These are phyloP conservation scores for Aplidium turbinatum DNA, from an alignment of 23 tunicate genomes.

Conservation along the genomic window DNA sequence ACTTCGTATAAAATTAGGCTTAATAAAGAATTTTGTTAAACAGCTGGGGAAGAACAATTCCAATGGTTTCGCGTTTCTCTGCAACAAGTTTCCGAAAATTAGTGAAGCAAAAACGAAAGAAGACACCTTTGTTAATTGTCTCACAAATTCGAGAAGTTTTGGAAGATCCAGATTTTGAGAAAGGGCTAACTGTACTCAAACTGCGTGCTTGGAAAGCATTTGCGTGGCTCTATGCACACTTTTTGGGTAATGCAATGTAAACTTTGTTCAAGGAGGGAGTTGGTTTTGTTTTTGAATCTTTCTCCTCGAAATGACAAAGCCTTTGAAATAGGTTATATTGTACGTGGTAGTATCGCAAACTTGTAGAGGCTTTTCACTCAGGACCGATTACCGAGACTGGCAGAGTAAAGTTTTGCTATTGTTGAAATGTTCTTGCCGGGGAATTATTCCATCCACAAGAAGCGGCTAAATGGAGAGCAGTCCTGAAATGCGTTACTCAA, in stretches of 20 bases:
- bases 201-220: constrained; percentile 35
- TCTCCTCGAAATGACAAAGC: no score
- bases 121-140: constrained; percentile 39
- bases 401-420: no score
- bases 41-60: constrained; percentile 36
- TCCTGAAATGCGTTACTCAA: no score
- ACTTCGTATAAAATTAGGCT: constrained; percentile 28
- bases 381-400: no score
- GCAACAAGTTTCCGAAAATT: constrained; percentile 30
- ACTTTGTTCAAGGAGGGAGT: constrained; percentile 27
- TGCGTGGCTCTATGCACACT: constrained; percentile 37
- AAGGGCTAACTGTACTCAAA: constrained; percentile 4
- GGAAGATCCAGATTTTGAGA: constrained; percentile 24
- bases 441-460: no score
- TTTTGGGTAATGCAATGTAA: constrained; percentile 30
- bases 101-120: constrained; percentile 42
- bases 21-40: constrained; percentile 41
- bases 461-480: no score
- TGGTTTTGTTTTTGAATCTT: no score
- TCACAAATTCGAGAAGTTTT: constrained; percentile 36
- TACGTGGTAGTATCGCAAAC: no score
- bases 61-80: constrained; percentile 26
- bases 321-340: no score
- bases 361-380: no score
- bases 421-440: no score